Conservation (phyloP, 2,113 vertebrate species). For the Halcyon malimbica region DNA sequence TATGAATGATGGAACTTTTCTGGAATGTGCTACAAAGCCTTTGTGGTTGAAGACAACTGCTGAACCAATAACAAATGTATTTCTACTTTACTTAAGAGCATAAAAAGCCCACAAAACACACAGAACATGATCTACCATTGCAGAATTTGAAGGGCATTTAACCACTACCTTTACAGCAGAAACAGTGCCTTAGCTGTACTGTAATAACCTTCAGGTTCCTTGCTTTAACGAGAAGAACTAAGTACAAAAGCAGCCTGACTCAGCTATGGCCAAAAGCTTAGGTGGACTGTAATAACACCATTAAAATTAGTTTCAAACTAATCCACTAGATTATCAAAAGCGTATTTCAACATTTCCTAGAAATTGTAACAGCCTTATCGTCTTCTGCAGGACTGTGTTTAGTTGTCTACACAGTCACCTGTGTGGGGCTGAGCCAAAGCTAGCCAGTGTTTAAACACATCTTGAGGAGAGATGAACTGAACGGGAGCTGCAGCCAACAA, state of each 20-base stretch:
- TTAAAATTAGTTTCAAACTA: background rate
- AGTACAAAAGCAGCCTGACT: background rate
- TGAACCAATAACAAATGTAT: background rate
- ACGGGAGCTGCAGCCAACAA: background rate
- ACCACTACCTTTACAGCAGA: background rate
- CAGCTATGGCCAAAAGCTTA: background rate
- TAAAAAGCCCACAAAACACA: background rate
- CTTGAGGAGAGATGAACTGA: background rate
- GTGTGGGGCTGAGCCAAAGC: background rate
- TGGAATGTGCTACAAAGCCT: constrained; percentile 23
- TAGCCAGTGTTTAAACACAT: background rate
- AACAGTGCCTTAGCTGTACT: background rate
- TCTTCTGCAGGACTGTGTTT: background rate
- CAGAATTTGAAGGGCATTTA: constrained; percentile 1
- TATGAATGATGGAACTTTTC: background rate
- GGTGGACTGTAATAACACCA: background rate
- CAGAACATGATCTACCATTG: background rate
- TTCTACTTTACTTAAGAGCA: constrained; percentile 7
- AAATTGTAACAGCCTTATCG: background rate
- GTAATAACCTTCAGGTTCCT: background rate
- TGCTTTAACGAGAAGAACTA: background rate
- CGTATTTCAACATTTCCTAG: background rate
- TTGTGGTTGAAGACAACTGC: background rate
- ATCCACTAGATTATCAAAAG: background rate
- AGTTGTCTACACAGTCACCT: fast-evolving